These are phyloP conservation scores for Notothenia rossii DNA, from an alignment of 2,113 vertebrate genomes.

Conservation along the genomic window DNA sequence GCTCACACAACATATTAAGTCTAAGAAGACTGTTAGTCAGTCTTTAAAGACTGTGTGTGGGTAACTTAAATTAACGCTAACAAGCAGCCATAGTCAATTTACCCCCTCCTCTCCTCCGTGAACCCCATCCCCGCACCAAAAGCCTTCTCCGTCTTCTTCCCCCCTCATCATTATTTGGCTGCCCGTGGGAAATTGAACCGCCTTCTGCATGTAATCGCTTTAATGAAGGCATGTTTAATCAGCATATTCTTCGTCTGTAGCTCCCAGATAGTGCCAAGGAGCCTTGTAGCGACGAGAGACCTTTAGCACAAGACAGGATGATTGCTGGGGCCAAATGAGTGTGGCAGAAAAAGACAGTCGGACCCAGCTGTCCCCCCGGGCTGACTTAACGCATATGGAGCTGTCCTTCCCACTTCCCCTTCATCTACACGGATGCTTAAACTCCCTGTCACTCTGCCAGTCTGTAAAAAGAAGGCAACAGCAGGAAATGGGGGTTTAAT, in stretches of 20 bases:
- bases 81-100: constrained; percentile 47
- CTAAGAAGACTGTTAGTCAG: constrained; percentile 60
- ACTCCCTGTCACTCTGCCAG: constrained; percentile 70
- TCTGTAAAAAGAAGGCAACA: constrained; percentile 52
- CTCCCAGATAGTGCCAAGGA: constrained; percentile 79
- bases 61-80: constrained; percentile 63
- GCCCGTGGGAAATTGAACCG: constrained; percentile 75
- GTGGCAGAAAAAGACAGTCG: constrained; percentile 81
- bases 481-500: constrained; percentile 59
- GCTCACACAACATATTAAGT: constrained; percentile 57
- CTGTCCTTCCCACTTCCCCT: constrained; percentile 78
- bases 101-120: not conserved
- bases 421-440: constrained; percentile 69
- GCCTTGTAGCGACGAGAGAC: constrained; percentile 83
- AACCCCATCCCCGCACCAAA: constrained; percentile 35
- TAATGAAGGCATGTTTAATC: constrained; percentile 85
- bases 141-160: constrained; percentile 33
- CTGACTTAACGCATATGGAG: constrained; percentile 80
- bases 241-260: constrained; percentile 73
- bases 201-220: constrained; percentile 80
- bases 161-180: constrained; percentile 71
- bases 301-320: constrained; percentile 83
- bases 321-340: constrained; percentile 81
- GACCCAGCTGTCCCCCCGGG: constrained; percentile 66
- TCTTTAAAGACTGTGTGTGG: constrained; percentile 53